phyloP scores from a whole-genome alignment of 1,140 invertebrate genomes.

The Hycleus cichorii region DNA sequence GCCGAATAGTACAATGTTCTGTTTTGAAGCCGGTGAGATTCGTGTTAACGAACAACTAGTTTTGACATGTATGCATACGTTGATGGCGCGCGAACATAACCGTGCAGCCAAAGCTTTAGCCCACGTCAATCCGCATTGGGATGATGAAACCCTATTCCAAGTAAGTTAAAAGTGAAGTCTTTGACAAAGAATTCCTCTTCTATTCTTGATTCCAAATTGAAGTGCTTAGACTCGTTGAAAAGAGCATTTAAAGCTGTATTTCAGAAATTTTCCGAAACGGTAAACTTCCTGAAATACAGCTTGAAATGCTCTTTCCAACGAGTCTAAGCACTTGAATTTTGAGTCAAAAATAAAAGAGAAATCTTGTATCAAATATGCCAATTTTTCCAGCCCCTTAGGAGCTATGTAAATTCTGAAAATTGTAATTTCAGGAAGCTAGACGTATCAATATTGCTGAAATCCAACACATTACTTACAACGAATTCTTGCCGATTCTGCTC shows the following conservation, averaged over 20 bases:
- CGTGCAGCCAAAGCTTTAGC: conserved; percentile 67
- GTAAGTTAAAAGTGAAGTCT: conserved; percentile 24
- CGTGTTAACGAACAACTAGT: conserved; percentile 90
- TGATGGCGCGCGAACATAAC: conserved; percentile 86
- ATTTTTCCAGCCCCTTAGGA: no score
- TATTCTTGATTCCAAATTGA: no score
- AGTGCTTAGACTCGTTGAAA: no score
- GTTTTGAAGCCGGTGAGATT: conserved; percentile 90
- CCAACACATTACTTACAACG: conserved; percentile 91
- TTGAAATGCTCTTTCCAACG: no score
- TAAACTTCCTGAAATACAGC: no score
- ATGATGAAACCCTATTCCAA: conserved; percentile 90
- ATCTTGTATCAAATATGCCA: no score
- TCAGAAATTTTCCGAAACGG: no score
- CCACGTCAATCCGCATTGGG: conserved; percentile 87
- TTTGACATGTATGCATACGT: conserved; percentile 81
- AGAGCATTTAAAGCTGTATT: no score
- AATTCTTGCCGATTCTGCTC: conserved; percentile 87
- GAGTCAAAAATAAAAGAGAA: no score
- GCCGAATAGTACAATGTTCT: conserved; percentile 80
- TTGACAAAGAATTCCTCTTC: background rate
- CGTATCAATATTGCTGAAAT: conserved; percentile 84
- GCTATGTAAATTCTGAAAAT: no score
- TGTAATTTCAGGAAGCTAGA: conserved; percentile 60
- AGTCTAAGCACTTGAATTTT: no score